Base-by-base conservation (phyloP, 2,797 vertebrate species). In the Pyrocephalus nanus region DNA sequence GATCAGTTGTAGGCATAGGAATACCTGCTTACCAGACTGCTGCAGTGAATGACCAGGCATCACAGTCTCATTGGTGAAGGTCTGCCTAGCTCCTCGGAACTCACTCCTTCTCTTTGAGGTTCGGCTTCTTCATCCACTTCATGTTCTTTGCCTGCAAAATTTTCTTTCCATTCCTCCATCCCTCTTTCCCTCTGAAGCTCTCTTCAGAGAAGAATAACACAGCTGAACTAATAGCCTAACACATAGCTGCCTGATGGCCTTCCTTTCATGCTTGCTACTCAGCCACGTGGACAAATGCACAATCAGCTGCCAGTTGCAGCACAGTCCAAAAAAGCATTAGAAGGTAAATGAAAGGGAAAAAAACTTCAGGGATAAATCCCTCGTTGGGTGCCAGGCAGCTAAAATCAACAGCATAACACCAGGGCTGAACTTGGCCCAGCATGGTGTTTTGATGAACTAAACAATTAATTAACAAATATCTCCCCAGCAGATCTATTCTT, bases 381-480 rank as follows among this genome's bases (percentile, higher is more conserved):
- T 92, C 23, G n/a, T 3, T 50, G 64, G 60, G 62, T 91, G 53
- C 90, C 79, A 95, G 47, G 55, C 66, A 87, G 72, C 82, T 92
- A 93, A 95, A 93, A 85, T 72, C 75, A 83, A 82, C 67, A 58
- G 81, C 51, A 3, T 78, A 94, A 82, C 71, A 91, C 76, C 48
- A 92, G 88, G 67, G 78, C 38, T 90, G 75, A 86, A 97, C 87
- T 93, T 95, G 91, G 92, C 89, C 86, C 91, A 96, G 93, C 78
- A 54, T 95, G 94, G 54, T 96, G 82, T 96, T 97, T 96, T 97
- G 96, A 97, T 20, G 93, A 98, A 95, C 96, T 95, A 93, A 98
- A 97, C 62, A 94, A 97, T 98, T 97, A 97, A 97, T 97, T 98
- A 98, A 96, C 94, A 97, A 91, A 81, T 96, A 98, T 98, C 97